Evolutionary conservation across 30 jellyfish, hydroid and myxozoan genomes (phyloP), one percentile per base, ranked within the genome.

Genomic region (Aurelia aurita complex sp. Pacific): DNA sequence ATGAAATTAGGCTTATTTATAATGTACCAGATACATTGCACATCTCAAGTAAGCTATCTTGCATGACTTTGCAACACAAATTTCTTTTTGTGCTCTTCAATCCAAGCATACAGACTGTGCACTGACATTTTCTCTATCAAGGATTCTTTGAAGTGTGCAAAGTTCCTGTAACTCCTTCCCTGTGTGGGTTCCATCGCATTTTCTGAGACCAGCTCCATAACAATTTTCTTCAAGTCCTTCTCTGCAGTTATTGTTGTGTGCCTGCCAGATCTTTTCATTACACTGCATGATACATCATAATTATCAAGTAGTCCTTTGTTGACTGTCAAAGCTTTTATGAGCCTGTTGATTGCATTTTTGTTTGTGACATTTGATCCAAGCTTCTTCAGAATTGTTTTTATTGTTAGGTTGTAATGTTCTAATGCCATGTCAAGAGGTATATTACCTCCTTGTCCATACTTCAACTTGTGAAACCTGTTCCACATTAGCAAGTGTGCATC

Each of bases 81-180:
- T 18, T 59, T 59, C 67, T 59, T 59, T 59, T 59, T 59, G 67
- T 59, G 67, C 2, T 59, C 67, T 59, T 59, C 67, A 59, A 59
- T 59, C 67, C 67, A 66, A 66, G 76, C 76, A 66, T 66, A 66
- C 6, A 29, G 76, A 66, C 76, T 15, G 67, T 59, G 67, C 2
- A 59, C 67, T 59, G 67, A 59, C 29, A 59, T 59, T 59, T 59
- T 59, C 67, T 59, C 67, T 59, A 59, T 59, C 6, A 59, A 7
- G 3, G 67, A 59, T 18, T 59, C 67, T 59, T 59, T 59, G 67
- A 59, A 59, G 6, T 59, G 67, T 59, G 67, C 67, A 59, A 59
- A 59, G 67, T 59, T 59, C 6, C 67, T 18, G 67, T 59, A 59
- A 59, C 29, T 59, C 6, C 67, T 59, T 18, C 67, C 67, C 6